phyloP scores from a whole-genome alignment of 2,888 invertebrate species.

The Ennomos quercinarius region DNA sequence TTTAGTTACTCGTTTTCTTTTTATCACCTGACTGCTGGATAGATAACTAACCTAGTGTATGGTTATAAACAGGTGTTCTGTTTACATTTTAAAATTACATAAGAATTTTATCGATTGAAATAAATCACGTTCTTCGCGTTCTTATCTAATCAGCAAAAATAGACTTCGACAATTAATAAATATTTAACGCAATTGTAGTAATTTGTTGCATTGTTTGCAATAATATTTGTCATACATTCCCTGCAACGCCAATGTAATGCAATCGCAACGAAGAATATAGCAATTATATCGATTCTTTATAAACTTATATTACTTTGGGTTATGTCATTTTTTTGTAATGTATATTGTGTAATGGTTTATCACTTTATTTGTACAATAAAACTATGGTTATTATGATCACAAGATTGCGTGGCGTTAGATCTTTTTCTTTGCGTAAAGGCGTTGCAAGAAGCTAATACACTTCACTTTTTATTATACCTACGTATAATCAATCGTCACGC shows the following conservation, averaged over 20 bases:
- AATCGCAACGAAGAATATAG: slow-evolving; percentile 35
- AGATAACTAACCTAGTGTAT: slow-evolving; percentile 35
- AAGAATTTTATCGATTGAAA: slow-evolving; percentile 33
- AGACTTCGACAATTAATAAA: slow-evolving; percentile 34
- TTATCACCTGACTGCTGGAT: slow-evolving; percentile 4
- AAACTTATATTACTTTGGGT: slow-evolving; percentile 35
- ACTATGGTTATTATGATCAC: slow-evolving; percentile 3
- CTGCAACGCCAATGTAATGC: slow-evolving; percentile 37
- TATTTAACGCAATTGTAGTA: slow-evolving; percentile 24
- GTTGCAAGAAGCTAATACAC: background rate
- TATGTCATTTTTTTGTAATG: slow-evolving; percentile 44
- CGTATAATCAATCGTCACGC: slow-evolving; percentile 3
- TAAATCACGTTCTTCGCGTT: slow-evolving; percentile 36
- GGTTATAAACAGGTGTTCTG: slow-evolving; percentile 31
- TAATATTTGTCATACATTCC: slow-evolving; percentile 35
- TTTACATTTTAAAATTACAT: slow-evolving; percentile 31
- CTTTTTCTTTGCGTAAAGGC: background rate
- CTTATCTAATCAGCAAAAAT: slow-evolving; percentile 34
- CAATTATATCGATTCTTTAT: slow-evolving; percentile 37
- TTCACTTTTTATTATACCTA: background rate
- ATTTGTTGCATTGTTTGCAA: slow-evolving; percentile 34
- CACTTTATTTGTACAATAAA: slow-evolving; percentile 13
- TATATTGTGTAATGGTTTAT: slow-evolving; percentile 37
- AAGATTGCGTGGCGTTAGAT: background rate
- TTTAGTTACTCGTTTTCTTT: background rate